Percentiles rank a stretch among this genome's conserved stretches.
These are phyloP conservation scores for Drosophila suzukii DNA, from an alignment of 1,140 invertebrate genomes.

Conservation along the genomic window DNA sequence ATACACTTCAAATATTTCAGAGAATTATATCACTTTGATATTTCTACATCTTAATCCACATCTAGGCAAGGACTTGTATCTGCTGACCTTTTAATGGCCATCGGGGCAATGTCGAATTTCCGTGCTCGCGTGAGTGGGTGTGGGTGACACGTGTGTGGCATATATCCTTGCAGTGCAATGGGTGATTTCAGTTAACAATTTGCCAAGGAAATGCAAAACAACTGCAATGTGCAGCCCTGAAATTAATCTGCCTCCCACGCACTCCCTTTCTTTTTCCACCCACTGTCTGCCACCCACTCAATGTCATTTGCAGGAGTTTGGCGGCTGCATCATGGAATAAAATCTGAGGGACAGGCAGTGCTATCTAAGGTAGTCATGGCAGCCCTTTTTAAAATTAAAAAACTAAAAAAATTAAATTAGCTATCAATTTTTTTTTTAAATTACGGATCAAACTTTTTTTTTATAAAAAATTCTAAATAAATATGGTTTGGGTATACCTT, in stretches of 20 bases:
- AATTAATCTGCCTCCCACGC: constrained; percentile 34
- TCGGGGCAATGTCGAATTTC: constrained; percentile 34
- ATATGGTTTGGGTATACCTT: too few species aligned
- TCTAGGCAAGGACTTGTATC: constrained; percentile 27
- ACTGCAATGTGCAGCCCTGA: constrained; percentile 52
- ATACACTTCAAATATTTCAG: too few species aligned
- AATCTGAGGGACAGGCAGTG: constrained; percentile 12
- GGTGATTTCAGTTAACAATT: constrained; percentile 22
- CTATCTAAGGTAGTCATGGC: neutral
- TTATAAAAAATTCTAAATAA: too few species aligned
- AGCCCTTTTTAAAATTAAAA: neutral
- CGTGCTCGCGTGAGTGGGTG: constrained; percentile 4
- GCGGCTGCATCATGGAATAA: constrained; percentile 22
- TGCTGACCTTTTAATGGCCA: constrained; percentile 38
- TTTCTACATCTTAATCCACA: neutral
- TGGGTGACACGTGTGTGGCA: constrained; percentile 38
- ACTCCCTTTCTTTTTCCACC: neutral
- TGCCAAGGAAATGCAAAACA: constrained; percentile 38
- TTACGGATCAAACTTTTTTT: too few species aligned
- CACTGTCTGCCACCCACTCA: constrained; percentile 44
- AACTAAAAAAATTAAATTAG: too few species aligned
- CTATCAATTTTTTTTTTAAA: too few species aligned
- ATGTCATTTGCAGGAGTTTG: constrained; percentile 65
- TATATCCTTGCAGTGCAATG: constrained; percentile 33
- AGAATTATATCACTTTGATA: too few species aligned